Percentiles rank a stretch among this genome's conserved stretches.
Conservation (phyloP, 35 echinoderm and acorn worm species). For the Diadema setosum region DNA sequence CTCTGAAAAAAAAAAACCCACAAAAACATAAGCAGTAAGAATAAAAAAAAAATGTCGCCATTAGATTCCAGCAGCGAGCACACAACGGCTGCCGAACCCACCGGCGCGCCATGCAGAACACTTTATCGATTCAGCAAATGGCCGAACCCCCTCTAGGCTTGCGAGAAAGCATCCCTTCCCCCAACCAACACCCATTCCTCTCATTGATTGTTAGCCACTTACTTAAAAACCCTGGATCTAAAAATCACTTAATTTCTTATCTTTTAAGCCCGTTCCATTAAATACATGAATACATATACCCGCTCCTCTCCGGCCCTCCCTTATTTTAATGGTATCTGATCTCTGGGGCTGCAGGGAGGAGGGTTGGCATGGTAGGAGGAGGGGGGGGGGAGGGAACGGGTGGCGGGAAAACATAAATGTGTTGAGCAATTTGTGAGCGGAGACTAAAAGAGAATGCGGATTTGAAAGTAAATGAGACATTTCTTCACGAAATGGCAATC, state of each 20-base stretch:
- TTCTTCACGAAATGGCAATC: not conserved
- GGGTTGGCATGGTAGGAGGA: not conserved
- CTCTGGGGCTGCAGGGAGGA: not conserved
- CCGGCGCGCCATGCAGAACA: not conserved
- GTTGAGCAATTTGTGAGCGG: slow-evolving; percentile 12
- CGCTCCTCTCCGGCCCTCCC: too few species aligned
- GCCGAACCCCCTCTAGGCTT: not conserved
- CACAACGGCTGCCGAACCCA: not conserved
- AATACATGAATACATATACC: slow-evolving; percentile 28
- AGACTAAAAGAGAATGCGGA: not conserved
- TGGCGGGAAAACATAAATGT: not conserved
- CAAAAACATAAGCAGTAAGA: too few species aligned
- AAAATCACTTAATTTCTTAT: slow-evolving; percentile 32
- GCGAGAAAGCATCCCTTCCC: not conserved
- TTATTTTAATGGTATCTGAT: too few species aligned
- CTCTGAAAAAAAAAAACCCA: too few species aligned
- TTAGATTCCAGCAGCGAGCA: too few species aligned
- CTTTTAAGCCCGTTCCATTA: slow-evolving; percentile 29
- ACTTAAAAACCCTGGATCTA: slow-evolving; percentile 18
- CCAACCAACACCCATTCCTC: slow-evolving; percentile 3
- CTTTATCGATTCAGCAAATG: slow-evolving; percentile 18
- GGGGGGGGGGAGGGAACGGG: not conserved
- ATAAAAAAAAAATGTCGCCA: too few species aligned
- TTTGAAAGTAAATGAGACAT: slow-evolving; percentile 11
- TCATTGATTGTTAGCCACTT: slow-evolving; percentile 14